These are phyloP conservation scores for Menura novaehollandiae DNA, from an alignment of 2,113 vertebrate species.

Conservation along the genomic window DNA sequence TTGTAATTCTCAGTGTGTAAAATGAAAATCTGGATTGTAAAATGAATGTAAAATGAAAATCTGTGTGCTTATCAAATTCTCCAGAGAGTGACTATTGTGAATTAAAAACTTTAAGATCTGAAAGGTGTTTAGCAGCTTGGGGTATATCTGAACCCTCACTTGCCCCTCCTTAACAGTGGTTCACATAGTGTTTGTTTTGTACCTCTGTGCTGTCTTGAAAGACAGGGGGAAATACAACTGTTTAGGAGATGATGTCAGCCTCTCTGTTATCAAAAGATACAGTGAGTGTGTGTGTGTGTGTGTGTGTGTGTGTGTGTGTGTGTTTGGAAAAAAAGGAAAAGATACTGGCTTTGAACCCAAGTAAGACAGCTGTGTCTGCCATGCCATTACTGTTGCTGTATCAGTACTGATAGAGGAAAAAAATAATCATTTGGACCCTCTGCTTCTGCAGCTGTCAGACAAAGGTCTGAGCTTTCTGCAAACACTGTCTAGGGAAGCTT, in stretches of 20 bases:
- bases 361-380: constrained; percentile 36
- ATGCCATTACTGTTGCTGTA: neutral
- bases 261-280: constrained; percentile 36
- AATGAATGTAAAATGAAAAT: neutral
- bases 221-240: constrained; percentile 12
- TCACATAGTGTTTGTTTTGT: constrained; percentile 6
- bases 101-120: neutral
- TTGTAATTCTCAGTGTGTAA: neutral
- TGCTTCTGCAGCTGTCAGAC: constrained; percentile 32
- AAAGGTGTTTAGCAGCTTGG: neutral
- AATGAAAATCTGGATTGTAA: neutral
- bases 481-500: neutral
- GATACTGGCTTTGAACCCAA: constrained; percentile 15
- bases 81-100: neutral
- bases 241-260: constrained; percentile 54
- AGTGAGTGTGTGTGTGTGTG: neutral
- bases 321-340: neutral
- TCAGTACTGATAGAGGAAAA: neutral
- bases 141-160: neutral
- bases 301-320: neutral
- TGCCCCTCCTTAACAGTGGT: neutral
- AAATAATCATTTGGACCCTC: neutral
- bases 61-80: neutral
- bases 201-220: neutral
- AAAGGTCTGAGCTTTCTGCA: constrained; percentile 43